phyloP scores from a whole-genome alignment of 2,797 vertebrate genomes.

The Myiotriccus ornatus region DNA sequence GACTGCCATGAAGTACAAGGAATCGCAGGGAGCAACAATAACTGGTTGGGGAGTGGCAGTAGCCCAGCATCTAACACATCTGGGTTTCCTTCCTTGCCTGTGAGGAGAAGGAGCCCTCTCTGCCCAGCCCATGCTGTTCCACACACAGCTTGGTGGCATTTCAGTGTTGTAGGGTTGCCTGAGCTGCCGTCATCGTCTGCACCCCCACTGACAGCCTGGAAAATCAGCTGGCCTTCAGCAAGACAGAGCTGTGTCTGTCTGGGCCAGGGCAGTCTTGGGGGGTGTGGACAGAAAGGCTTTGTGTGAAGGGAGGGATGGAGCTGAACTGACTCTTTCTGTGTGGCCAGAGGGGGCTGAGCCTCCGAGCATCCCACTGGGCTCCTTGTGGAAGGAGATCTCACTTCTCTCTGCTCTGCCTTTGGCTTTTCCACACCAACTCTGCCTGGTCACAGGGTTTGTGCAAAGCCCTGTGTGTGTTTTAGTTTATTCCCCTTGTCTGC shows the following conservation, averaged over 20 bases:
- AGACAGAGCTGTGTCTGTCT: conserved; percentile 25
- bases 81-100: background rate
- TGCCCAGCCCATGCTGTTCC: background rate
- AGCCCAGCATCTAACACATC: background rate
- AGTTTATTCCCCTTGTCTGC: background rate
- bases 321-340: background rate
- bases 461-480: background rate
- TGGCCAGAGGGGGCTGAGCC: background rate
- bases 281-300: conserved; percentile 2
- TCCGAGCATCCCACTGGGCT: background rate
- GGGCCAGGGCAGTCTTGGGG: background rate
- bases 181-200: rapidly evolving
- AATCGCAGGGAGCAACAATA: background rate
- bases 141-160: rapidly evolving
- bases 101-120: background rate
- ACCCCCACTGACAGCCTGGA: rapidly evolving
- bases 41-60: background rate
- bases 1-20: background rate
- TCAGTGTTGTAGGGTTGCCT: background rate
- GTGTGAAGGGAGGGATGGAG: background rate
- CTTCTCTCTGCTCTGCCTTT: background rate
- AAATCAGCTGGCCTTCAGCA: background rate
- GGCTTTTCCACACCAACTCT: background rate
- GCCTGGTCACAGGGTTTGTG: background rate
- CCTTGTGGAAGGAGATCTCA: background rate